Percentiles rank a stretch among this genome's conserved stretches.
phyloP scores from a whole-genome alignment of 2,113 vertebrate genomes.

The Felis chaus region DNA sequence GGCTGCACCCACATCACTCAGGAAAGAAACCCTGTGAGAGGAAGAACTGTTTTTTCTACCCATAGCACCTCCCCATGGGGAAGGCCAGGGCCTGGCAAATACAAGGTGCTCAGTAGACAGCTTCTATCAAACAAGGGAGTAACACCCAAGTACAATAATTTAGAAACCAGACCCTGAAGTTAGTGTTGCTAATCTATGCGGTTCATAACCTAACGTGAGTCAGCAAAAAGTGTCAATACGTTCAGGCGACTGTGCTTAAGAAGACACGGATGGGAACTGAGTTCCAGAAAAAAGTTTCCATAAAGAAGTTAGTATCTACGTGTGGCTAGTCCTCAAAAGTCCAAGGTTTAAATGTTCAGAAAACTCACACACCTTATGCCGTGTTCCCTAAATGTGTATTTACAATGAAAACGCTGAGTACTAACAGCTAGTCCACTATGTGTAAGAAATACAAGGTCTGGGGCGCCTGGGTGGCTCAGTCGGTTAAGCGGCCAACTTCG shows the following conservation, averaged over 20 bases:
- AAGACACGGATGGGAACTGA: rapidly evolving
- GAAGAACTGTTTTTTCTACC: not conserved
- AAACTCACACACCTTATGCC: not conserved
- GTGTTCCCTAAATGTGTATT: not conserved
- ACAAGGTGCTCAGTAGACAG: rapidly evolving
- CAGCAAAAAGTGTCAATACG: not conserved
- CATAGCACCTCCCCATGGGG: not conserved
- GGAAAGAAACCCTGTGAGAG: not conserved
- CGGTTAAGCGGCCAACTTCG: too few species aligned
- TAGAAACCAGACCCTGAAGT: rapidly evolving
- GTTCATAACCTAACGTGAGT: not conserved
- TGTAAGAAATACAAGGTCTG: not conserved
- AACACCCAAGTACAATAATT: not conserved
- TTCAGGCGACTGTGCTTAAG: not conserved
- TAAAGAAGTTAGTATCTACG: not conserved
- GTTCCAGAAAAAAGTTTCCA: not conserved
- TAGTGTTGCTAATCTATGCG: rapidly evolving
- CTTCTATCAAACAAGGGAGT: rapidly evolving
- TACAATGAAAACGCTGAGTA: not conserved
- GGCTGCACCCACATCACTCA: not conserved
- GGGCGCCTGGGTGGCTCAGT: too few species aligned
- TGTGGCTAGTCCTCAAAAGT: not conserved
- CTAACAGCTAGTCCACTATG: too few species aligned
- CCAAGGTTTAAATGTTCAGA: not conserved
- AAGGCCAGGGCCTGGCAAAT: not conserved